These are phyloP conservation scores for Brienomyrus longianalis DNA, from an alignment of 2,113 vertebrate genomes.

Conservation along the genomic window DNA sequence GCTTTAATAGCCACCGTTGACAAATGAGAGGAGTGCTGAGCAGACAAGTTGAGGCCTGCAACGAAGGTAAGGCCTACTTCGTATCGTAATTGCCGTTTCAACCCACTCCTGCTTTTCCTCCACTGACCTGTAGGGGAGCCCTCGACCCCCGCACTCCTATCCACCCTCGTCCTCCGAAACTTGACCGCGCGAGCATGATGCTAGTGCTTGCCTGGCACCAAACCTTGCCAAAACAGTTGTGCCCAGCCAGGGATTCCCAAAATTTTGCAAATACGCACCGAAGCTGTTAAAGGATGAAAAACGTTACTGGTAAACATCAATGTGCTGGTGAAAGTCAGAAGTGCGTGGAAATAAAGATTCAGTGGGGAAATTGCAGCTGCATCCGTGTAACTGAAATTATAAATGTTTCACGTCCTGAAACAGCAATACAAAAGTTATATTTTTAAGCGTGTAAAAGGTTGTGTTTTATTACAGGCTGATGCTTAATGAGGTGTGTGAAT, in stretches of 20 bases:
- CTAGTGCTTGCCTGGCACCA: neutral
- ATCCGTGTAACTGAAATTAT: neutral
- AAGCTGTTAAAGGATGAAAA: neutral
- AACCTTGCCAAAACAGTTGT: neutral
- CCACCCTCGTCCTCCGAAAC: neutral
- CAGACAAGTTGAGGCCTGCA: neutral
- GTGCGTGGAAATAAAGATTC: neutral
- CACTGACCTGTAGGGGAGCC: slow-evolving; percentile 19
- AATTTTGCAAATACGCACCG: neutral
- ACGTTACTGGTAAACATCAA: neutral
- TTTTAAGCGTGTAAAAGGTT: neutral
- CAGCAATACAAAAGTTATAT: neutral
- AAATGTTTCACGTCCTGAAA: neutral
- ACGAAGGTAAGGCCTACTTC: slow-evolving; percentile 4
- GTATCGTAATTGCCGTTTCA: neutral
- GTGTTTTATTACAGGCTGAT: neutral
- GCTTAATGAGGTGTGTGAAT: neutral
- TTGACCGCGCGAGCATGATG: neutral
- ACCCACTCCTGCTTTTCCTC: slow-evolving; percentile 4
- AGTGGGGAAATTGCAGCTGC: neutral
- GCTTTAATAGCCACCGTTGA: neutral
- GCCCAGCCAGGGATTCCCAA: neutral
- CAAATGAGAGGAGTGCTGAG: neutral
- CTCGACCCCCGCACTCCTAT: neutral
- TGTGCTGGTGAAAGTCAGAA: neutral